Conservation (phyloP, 2,113 vertebrate species). For the Xiphophorus maculatus region DNA sequence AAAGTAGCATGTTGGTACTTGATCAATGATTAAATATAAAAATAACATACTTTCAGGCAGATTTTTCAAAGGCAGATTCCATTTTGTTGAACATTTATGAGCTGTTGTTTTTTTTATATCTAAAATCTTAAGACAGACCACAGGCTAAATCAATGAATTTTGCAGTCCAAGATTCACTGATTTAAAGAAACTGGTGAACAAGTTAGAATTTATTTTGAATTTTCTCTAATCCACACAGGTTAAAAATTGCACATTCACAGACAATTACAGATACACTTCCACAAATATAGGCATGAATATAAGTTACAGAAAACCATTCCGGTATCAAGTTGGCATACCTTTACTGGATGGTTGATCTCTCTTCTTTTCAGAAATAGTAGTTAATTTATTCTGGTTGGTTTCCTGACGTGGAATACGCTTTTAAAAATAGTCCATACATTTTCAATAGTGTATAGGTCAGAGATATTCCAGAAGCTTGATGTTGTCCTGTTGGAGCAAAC, state of each 20-base stretch:
- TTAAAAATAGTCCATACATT: background rate
- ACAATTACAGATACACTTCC: no score
- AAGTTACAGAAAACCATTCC: background rate
- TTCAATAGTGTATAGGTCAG: background rate
- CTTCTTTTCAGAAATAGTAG: no score
- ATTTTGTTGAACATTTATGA: background rate
- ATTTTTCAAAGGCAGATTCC: background rate
- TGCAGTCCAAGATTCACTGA: no score
- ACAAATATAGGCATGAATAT: no score
- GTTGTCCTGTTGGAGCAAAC: background rate
- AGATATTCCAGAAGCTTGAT: background rate
- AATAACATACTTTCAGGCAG: background rate
- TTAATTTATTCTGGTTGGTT: background rate
- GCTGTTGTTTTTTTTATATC: background rate
- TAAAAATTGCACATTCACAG: no score
- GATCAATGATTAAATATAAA: background rate
- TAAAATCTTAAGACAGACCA: no score
- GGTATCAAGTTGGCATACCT: background rate
- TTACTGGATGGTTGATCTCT: no score
- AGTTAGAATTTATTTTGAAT: no score
- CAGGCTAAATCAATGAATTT: no score
- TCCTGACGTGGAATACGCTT: background rate
- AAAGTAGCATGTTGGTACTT: background rate
- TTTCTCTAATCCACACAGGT: no score
- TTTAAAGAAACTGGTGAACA: no score